Evolutionary conservation across 2,888 invertebrate genomes (phyloP).

Genomic region (Melanostoma scalare): DNA sequence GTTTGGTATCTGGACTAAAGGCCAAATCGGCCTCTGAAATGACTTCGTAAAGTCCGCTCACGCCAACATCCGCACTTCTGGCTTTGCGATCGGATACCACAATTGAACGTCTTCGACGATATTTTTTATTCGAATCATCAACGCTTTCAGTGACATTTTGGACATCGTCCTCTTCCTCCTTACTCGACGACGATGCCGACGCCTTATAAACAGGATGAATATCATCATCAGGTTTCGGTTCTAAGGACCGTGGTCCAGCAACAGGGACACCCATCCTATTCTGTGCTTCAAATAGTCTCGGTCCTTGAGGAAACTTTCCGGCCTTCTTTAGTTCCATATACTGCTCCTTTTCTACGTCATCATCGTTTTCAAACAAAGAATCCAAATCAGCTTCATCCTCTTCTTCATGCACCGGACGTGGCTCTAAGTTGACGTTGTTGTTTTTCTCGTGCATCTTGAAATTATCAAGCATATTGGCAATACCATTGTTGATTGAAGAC

Average conservation of each 20-base stretch:
- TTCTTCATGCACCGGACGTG: conserved; percentile 82
- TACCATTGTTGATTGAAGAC: conserved; percentile 79
- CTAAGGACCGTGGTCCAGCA: conserved; percentile 83
- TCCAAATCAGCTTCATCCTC: conserved; percentile 80
- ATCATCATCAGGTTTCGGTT: conserved; percentile 78
- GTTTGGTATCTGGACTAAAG: conserved; percentile 91
- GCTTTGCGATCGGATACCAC: conserved; percentile 88
- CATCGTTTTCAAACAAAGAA: conserved; percentile 79
- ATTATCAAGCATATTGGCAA: conserved; percentile 79
- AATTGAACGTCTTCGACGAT: conserved; percentile 86
- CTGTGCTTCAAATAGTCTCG: conserved; percentile 85
- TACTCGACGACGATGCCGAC: neutral
- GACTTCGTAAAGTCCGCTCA: conserved; percentile 94
- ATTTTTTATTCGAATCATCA: conserved; percentile 37
- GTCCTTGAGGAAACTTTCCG: conserved; percentile 89
- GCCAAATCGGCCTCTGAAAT: conserved; percentile 95
- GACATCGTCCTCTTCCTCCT: conserved; percentile 48
- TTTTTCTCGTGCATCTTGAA: conserved; percentile 78
- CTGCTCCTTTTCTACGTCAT: conserved; percentile 79
- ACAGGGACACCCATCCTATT: conserved; percentile 83
- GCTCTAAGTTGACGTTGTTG: conserved; percentile 77
- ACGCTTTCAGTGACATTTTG: conserved; percentile 48
- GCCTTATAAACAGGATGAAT: conserved; percentile 79
- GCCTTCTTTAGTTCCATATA: conserved; percentile 82
- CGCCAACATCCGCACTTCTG: conserved; percentile 93